These are phyloP conservation scores for Cardiocondyla obscurior DNA, from an alignment of 1,140 invertebrate genomes.

Conservation along the genomic window DNA sequence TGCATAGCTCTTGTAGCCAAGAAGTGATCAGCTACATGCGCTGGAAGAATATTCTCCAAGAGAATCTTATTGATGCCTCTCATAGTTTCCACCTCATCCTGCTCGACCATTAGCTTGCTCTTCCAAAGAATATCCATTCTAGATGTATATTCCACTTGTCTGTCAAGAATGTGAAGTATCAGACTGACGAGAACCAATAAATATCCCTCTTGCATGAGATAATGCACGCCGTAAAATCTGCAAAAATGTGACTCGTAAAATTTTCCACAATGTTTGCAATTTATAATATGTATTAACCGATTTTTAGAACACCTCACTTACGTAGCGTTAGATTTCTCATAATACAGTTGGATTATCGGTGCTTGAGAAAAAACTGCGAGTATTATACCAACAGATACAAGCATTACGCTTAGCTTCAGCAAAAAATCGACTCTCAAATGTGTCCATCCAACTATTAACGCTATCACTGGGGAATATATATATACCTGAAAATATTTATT, in stretches of 20 bases:
- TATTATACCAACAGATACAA: slow-evolving; percentile 85
- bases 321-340: slow-evolving; percentile 84
- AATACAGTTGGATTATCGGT: slow-evolving; percentile 83
- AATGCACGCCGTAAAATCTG: slow-evolving; percentile 88
- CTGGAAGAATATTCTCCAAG: slow-evolving; percentile 98
- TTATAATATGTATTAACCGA: background rate
- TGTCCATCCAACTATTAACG: slow-evolving; percentile 91
- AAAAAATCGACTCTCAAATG: slow-evolving; percentile 93
- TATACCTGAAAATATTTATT: slow-evolving; percentile 89
- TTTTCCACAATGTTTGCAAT: background rate
- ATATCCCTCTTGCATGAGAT: slow-evolving; percentile 87
- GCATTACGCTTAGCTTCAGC: slow-evolving; percentile 91
- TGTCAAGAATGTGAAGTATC: slow-evolving; percentile 91
- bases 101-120: slow-evolving; percentile 94
- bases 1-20: slow-evolving; percentile 87
- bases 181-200: slow-evolving; percentile 86
- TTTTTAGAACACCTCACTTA: slow-evolving; percentile 80
- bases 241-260: background rate
- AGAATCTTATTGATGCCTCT: slow-evolving; percentile 97
- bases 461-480: slow-evolving; percentile 91
- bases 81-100: slow-evolving; percentile 97
- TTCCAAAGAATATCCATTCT: slow-evolving; percentile 96
- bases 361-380: slow-evolving; percentile 74
- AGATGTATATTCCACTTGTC: slow-evolving; percentile 94
- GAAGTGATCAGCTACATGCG: slow-evolving; percentile 97